Percentiles rank a stretch among this genome's conserved stretches.
Evolutionary conservation across 2,888 invertebrate species (phyloP).

Genomic region (Ephialtes manifestator): DNA sequence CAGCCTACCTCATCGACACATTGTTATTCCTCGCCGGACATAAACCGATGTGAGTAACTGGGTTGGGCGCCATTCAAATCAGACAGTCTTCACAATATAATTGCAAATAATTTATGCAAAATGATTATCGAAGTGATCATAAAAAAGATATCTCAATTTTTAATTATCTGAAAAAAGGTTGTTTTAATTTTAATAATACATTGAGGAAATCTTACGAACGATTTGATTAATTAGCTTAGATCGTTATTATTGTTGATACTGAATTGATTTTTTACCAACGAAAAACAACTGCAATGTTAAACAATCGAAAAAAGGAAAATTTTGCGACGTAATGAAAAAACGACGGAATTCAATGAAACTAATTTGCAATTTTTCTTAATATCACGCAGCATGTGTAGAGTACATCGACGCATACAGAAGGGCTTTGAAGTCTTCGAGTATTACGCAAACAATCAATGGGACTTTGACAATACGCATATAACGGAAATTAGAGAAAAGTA

Average conservation of each 20-base stretch:
- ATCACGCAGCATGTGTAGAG: constrained; percentile 90
- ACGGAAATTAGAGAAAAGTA: constrained; percentile 88
- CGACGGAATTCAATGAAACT: background rate
- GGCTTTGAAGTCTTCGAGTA: constrained; percentile 96
- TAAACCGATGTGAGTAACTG: constrained; percentile 93
- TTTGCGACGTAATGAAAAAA: background rate
- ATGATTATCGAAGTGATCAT: no score
- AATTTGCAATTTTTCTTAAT: constrained; percentile 24
- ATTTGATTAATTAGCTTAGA: no score
- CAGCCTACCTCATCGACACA: constrained; percentile 94
- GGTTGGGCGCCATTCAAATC: no score
- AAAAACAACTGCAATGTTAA: background rate
- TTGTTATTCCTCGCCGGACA: constrained; percentile 93
- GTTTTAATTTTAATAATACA: no score
- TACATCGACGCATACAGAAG: constrained; percentile 94
- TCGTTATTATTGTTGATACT: no score
- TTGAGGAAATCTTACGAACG: no score
- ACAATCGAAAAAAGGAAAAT: background rate
- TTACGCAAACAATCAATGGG: constrained; percentile 97
- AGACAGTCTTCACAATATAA: no score
- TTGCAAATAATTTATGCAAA: no score
- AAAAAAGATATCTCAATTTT: no score
- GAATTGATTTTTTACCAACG: no score
- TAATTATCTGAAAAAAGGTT: no score
- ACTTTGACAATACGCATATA: constrained; percentile 92